phyloP scores from a whole-genome alignment of 2,113 vertebrate genomes.

The Redunca redunca region DNA sequence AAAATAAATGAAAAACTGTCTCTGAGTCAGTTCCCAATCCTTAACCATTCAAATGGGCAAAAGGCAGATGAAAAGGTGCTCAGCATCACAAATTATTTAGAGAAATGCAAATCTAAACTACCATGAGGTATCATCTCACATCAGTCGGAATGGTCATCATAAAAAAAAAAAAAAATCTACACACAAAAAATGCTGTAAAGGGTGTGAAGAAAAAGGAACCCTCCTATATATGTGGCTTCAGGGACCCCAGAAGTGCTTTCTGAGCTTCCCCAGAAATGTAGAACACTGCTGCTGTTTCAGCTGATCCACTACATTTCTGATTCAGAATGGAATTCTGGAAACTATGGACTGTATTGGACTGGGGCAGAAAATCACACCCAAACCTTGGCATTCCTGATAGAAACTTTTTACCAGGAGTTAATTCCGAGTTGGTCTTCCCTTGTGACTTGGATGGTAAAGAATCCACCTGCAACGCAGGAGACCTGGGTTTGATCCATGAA shows the following conservation, averaged over 20 bases:
- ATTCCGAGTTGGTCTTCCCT: not conserved
- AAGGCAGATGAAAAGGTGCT: not conserved
- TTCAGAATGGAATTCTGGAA: not conserved
- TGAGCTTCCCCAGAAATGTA: not conserved
- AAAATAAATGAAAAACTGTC: not conserved
- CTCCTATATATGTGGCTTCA: accelerated
- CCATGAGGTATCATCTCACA: not conserved
- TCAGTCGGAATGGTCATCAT: not conserved
- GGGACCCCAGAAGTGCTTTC: conserved; percentile 46
- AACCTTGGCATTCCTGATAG: not conserved
- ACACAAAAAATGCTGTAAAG: not conserved
- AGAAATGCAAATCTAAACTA: not conserved
- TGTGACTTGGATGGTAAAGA: not conserved
- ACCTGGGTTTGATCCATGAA: not conserved
- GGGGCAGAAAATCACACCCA: not conserved
- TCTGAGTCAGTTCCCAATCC: not conserved
- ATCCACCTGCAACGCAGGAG: not conserved
- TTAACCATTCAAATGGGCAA: not conserved
- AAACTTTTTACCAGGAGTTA: not conserved
- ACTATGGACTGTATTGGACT: not conserved
- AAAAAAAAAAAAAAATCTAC: not conserved
- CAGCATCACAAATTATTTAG: not conserved
- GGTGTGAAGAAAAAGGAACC: not conserved
- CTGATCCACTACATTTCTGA: not conserved
- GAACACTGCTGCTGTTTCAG: not conserved